These are phyloP conservation scores for Pipa parva DNA, from an alignment of 2,113 vertebrate species.

Conservation along the genomic window DNA sequence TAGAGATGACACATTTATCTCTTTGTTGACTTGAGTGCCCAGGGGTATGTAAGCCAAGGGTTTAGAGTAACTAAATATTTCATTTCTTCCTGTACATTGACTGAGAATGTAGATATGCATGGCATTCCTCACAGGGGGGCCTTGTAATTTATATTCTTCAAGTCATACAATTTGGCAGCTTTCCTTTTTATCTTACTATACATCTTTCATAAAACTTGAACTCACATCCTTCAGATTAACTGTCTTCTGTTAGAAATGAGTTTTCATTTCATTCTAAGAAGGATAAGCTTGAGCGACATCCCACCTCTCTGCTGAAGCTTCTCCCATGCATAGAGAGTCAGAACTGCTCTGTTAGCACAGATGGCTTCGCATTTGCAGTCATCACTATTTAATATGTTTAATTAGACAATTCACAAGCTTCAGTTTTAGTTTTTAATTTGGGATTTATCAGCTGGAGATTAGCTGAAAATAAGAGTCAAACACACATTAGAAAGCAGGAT, in stretches of 20 bases:
- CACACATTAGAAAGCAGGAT: slow-evolving; percentile 29
- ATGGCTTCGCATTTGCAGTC: slow-evolving; percentile 48
- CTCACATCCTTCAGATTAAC: slow-evolving; percentile 77
- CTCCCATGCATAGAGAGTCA: slow-evolving; percentile 54
- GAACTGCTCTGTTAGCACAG: slow-evolving; percentile 47
- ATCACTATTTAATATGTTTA: slow-evolving; percentile 47
- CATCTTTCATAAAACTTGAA: slow-evolving; percentile 78
- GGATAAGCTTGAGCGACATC: slow-evolving; percentile 62
- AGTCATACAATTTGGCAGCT: slow-evolving; percentile 66
- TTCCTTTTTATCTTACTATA: slow-evolving; percentile 59
- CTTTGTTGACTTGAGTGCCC: slow-evolving; percentile 52
- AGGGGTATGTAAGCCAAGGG: slow-evolving; percentile 52
- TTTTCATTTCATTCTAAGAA: slow-evolving; percentile 65
- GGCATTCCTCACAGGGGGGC: slow-evolving; percentile 58
- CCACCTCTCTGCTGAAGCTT: slow-evolving; percentile 54
- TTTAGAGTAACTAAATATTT: slow-evolving; percentile 58
- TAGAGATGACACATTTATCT: slow-evolving; percentile 57
- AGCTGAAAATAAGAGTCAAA: slow-evolving; percentile 36
- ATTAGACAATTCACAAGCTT: slow-evolving; percentile 41
- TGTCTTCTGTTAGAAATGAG: slow-evolving; percentile 71
- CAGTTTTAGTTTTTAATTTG: slow-evolving; percentile 41
- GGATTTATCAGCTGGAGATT: slow-evolving; percentile 41
- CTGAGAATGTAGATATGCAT: slow-evolving; percentile 58
- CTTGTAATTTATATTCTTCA: slow-evolving; percentile 49
- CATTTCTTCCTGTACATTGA: slow-evolving; percentile 47